Evolutionary conservation across 2,888 invertebrate species (phyloP), one percentile per base, ranked within the genome.

Genomic region (Scaptomyza flava): DNA sequence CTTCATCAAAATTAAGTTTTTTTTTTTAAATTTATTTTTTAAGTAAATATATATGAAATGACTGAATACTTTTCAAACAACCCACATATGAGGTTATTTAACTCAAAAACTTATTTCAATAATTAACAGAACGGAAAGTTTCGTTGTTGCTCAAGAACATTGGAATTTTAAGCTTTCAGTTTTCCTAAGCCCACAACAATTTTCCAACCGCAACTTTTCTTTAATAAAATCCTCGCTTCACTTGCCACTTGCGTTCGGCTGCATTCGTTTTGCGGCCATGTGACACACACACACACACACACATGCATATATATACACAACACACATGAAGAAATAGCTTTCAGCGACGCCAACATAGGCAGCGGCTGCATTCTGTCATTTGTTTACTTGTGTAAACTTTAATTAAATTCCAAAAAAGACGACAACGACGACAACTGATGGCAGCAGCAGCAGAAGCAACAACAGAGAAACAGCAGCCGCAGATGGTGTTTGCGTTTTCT

Each of bases 341-440:
- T 33, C 60, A 41, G 68, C 59, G 46, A 31, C 58, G 51, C 34
- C 41, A 66, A 34, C 52, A 52, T 65, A 54, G 76, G 66, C 79
- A 63, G 60, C 60, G 81, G 67, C 74, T 84, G 84, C 81, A 81
- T 85, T 81, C 81, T 83, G 87, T 78, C 87, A 82, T 84, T 87
- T 87, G 85, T 87, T 84, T 87, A 76, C 87, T 87, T 87, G 87
- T 87, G 87, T 82, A 80, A 87, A 82, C 68, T 84, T 84, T 84
- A 84, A 84, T 84, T 84, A 84, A 84, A 84, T 84, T 84, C 82
- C 83, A 86, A 86, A 81, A 81, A 86, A 78, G 81, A 81, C 83
- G 77, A 77, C 78, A 77, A 67, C 79, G 72, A 67, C 81, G 70
- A 48, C 68, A 69, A 72, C 81, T 74, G 77, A 57, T 81, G 81